These are phyloP conservation scores for Pterocles gutturalis DNA, from an alignment of 2,113 vertebrate species.

Conservation along the genomic window DNA sequence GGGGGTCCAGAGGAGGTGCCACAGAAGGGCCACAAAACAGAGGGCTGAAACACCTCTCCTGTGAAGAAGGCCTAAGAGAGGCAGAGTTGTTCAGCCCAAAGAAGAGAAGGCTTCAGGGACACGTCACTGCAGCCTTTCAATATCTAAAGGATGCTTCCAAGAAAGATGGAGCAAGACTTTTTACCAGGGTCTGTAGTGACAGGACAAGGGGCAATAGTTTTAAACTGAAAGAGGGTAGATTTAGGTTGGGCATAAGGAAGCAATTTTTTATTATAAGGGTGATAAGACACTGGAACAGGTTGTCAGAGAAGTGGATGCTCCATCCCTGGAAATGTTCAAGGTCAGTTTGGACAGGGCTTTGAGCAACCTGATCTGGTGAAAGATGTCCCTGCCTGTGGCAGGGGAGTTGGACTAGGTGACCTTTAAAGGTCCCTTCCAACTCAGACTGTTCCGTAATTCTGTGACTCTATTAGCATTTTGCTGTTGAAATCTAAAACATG, in stretches of 20 bases:
- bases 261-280: neutral
- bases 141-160: neutral
- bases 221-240: neutral
- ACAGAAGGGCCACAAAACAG: neutral
- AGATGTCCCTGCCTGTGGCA: neutral
- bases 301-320: neutral
- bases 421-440: neutral
- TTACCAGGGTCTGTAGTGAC: neutral
- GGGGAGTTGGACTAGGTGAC: neutral
- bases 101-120: neutral
- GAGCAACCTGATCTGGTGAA: neutral
- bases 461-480: neutral
- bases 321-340: neutral
- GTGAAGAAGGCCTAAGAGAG: neutral
- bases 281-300: neutral
- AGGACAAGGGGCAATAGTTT: neutral
- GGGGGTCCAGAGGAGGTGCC: neutral
- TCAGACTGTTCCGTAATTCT: neutral
- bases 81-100: neutral
- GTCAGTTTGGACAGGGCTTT: neutral
- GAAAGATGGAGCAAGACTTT: neutral
- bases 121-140: neutral
- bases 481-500: neutral
- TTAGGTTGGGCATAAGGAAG: neutral
- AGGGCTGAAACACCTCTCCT: neutral